phyloP scores from a whole-genome alignment of 2,113 vertebrate genomes.

The Ibidorhyncha struthersii region DNA sequence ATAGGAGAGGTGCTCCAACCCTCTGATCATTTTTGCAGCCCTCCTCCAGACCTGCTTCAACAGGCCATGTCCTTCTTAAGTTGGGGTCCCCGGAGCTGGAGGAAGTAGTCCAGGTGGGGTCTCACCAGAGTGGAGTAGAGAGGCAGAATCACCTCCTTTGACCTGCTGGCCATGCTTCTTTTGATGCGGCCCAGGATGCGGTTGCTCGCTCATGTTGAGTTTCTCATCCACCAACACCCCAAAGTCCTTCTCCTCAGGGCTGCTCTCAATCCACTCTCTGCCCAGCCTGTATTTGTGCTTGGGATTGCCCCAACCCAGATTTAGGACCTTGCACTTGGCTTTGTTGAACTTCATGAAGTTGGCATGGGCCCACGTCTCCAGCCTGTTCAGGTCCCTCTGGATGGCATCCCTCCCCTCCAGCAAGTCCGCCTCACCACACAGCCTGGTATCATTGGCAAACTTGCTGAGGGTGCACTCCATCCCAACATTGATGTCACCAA shows the following conservation, averaged over 20 bases:
- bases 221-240: too few relatives aligned
- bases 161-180: too few relatives aligned
- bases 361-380: background rate
- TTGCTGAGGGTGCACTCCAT: background rate
- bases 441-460: background rate
- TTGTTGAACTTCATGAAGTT: background rate
- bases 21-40: too few relatives aligned
- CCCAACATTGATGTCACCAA: background rate
- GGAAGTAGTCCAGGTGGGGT: too few relatives aligned
- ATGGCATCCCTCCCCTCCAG: background rate
- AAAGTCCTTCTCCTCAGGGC: background rate
- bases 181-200: too few relatives aligned
- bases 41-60: too few relatives aligned
- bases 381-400: background rate
- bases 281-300: background rate
- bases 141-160: too few relatives aligned
- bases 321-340: background rate
- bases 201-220: too few relatives aligned
- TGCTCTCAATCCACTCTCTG: background rate
- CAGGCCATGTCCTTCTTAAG: too few relatives aligned
- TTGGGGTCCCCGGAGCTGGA: too few relatives aligned
- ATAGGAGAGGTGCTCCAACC: too few relatives aligned
- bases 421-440: background rate
- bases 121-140: too few relatives aligned
- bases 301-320: background rate